These are phyloP conservation scores for Rhaphigaster nebulosa DNA, from an alignment of 2,888 invertebrate species.

Conservation along the genomic window DNA sequence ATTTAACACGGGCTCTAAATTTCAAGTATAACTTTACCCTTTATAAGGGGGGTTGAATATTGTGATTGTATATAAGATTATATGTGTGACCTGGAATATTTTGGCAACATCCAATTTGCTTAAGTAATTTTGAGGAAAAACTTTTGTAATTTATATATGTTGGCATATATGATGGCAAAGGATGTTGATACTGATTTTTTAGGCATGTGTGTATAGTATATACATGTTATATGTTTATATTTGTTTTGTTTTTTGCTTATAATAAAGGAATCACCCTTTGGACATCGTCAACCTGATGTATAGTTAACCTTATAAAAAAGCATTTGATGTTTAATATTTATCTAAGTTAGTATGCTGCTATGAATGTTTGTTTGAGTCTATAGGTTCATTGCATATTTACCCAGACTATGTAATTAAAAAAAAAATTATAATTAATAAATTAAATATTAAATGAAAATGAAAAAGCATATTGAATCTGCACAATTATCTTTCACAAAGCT, in stretches of 20 bases:
- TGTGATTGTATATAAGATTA: slow-evolving; percentile 43
- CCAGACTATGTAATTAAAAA: neutral
- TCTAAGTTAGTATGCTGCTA: neutral
- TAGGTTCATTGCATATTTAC: neutral
- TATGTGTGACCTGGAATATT: slow-evolving; percentile 42
- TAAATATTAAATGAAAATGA: slow-evolving; percentile 17
- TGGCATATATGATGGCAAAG: neutral
- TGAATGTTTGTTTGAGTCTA: neutral
- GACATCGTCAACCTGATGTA: neutral
- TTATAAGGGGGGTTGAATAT: slow-evolving; percentile 55
- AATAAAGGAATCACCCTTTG: neutral
- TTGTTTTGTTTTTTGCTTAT: neutral
- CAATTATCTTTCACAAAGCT: neutral
- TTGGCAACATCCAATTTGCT: slow-evolving; percentile 18
- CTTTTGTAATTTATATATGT: neutral
- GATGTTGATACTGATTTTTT: neutral
- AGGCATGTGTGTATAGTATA: neutral
- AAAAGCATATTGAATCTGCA: slow-evolving; percentile 18
- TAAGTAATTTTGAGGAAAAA: neutral
- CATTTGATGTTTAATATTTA: slow-evolving; percentile 7
- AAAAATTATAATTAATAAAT: neutral
- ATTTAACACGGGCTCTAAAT: slow-evolving; percentile 45
- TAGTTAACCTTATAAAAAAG: neutral
- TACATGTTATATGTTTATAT: neutral
- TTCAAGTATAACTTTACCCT: slow-evolving; percentile 42